Evolutionary conservation across 2,797 vertebrate species (phyloP), one percentile per base, ranked within the genome.

Genomic region (Protonibea diacanthus): DNA sequence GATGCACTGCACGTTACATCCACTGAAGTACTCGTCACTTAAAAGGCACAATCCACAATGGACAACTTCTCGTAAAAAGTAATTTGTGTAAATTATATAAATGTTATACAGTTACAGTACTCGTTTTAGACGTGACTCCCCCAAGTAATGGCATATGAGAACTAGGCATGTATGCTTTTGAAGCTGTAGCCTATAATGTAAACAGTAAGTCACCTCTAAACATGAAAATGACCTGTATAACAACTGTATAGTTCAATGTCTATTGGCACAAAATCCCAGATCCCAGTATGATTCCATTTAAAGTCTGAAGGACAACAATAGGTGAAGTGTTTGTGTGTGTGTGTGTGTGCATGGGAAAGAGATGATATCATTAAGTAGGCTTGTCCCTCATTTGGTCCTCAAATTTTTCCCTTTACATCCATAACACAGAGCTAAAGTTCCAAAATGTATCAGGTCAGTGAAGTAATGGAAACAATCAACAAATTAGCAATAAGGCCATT

Each of bases 41-140:
- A 80, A 88, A 90, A 91, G 82, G 83, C 86, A 90, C 86, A 86
- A 86, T 89, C n/a, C 58, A 90, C 71, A 62, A 77, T 76, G 58
- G 49, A 81, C n/a, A 74, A 60, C 61, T 58, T 79, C n/a, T 59
- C 0, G 5, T 76, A 51, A 78, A 72, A 74, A 62, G 47, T 57
- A 2, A 76, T 82, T 69, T 83, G 62, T 83, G 62, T 51, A 78
- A 88, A 86, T 87, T 81, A 77, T 75, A 74, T 74, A 6, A 75
- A 84, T 48, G 20, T 25, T 64, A 55, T 66, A 65, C 9, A 52
- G 10, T 78, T 65, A 78, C 77, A 83, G 48, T 76, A 44, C 52
- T 75, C 14, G 6, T 63, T 70, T 70, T 20, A 71, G 42, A 74
- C 23, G 17, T 74, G n/a, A 75, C 21, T 45, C 17, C 14, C 49